These are phyloP conservation scores for Agriotes lineatus DNA, from an alignment of 2,888 invertebrate genomes.

Conservation along the genomic window DNA sequence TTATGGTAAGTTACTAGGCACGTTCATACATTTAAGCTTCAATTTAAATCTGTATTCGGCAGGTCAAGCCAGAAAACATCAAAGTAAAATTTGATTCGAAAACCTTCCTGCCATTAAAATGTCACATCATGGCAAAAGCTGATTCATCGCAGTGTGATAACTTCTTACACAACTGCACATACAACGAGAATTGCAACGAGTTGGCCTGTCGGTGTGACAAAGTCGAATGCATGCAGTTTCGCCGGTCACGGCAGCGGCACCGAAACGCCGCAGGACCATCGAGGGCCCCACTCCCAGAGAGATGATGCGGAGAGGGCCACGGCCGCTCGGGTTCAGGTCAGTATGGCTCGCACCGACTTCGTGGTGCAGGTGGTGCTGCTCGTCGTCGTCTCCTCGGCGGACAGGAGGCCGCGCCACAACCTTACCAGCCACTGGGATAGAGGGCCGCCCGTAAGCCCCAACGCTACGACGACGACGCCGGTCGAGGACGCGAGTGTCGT, in stretches of 20 bases:
- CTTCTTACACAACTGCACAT: no score
- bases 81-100: background rate
- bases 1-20: no score
- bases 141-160: no score
- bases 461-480: background rate
- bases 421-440: constrained; percentile 54
- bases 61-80: background rate
- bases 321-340: constrained; percentile 51
- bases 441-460: constrained; percentile 49
- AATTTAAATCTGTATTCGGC: no score
- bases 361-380: constrained; percentile 54
- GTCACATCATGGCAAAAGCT: constrained; percentile 2
- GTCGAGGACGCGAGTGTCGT: constrained; percentile 19
- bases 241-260: constrained; percentile 33
- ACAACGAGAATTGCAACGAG: no score
- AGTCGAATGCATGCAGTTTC: constrained; percentile 24
- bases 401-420: constrained; percentile 55
- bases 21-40: no score
- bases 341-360: constrained; percentile 62
- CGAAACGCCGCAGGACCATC: constrained; percentile 30
- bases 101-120: background rate
- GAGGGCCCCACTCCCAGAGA: constrained; percentile 35
- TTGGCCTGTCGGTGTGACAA: constrained; percentile 13
- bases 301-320: no score
- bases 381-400: constrained; percentile 53